Evolutionary conservation across 1,140 invertebrate species (phyloP), one percentile per base, ranked within the genome.

Genomic region (Kradibia gibbosae): DNA sequence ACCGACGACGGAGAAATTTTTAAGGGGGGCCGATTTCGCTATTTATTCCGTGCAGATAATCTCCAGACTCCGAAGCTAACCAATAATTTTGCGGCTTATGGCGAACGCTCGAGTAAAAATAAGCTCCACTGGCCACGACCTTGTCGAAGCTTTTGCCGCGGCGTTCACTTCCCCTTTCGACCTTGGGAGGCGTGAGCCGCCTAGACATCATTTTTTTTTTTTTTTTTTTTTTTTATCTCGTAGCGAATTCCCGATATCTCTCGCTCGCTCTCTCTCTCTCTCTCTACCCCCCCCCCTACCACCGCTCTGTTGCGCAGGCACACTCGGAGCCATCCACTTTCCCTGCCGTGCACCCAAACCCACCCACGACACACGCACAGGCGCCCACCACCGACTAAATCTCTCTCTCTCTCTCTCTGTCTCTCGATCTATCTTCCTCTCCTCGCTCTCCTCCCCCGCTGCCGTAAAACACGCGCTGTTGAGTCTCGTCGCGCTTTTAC

Each of bases 21-120:
- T 36, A n/a, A n/a, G n/a, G 67, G 57, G 62, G 62, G 15, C 22
- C 42, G 50, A 75, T 17, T 1, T 22, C 48, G 31, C 20, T 55
- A 31, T 62, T 76, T 62, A n/a, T 62, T 62, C 48, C 74, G 34
- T 28, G 36, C 25, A 57, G n/a, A 55, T 55, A 31, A 67, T 67
- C 62, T 20, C 36, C 62, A 67, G 62, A 67, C 34, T 67, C 39
- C 17, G 39, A 42, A 60, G 34, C 55, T 20, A 42, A 57, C 42
- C 67, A 72, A 71, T 39, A 79, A 80, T 62, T 80, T 73, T 39
- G n/a, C 53, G 28, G 53, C 71, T 50, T 55, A 60, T 22, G 48
- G 25, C 34, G 50, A 48, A 39, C 62, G 36, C 48, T 25, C 42
- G 65, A 28, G 83, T 82, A 85, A 84, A 85, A 85, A 85, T 85